phyloP scores from a whole-genome alignment of 2,797 vertebrate species.

The Anabas testudineus region DNA sequence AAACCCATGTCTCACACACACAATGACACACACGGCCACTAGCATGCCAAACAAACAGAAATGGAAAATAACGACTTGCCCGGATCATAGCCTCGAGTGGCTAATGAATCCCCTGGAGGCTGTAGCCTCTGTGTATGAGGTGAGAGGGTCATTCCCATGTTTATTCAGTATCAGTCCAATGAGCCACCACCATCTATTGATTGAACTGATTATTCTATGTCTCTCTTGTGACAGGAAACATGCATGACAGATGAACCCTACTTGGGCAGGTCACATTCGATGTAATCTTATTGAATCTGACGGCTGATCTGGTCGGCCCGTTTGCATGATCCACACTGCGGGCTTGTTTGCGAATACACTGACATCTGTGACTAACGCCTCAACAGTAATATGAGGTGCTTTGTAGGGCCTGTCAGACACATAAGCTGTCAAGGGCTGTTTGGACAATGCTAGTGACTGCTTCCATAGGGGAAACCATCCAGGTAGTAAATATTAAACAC shows the following conservation, averaged over 20 bases:
- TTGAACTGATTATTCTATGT: conserved; percentile 85
- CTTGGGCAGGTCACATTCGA: conserved; percentile 74
- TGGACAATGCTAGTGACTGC: conserved; percentile 58
- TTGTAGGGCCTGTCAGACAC: conserved; percentile 66
- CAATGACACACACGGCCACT: conserved; percentile 27
- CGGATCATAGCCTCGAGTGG: conserved; percentile 72
- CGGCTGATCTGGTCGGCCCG: conserved; percentile 68
- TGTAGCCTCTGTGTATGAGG: conserved; percentile 69
- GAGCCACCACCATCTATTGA: conserved; percentile 81
- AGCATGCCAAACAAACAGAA: conserved; percentile 71
- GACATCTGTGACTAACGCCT: conserved; percentile 72
- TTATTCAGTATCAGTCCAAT: conserved; percentile 81
- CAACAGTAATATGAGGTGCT: conserved; percentile 72
- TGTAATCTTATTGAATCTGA: conserved; percentile 77
- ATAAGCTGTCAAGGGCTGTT: conserved; percentile 64
- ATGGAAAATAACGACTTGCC: conserved; percentile 72
- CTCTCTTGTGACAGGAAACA: conserved; percentile 78
- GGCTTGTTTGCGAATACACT: conserved; percentile 68
- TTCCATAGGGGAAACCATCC: conserved; percentile 29
- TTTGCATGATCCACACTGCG: conserved; percentile 66
- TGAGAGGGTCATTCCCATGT: conserved; percentile 85
- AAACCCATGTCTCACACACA: conserved; percentile 6
- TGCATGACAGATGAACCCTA: conserved; percentile 82
- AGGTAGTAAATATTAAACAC: conserved; percentile 6
- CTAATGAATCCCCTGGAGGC: conserved; percentile 84